Conservation (phyloP, 2,113 vertebrate genomes). For the Beaufortia kweichowensis region DNA sequence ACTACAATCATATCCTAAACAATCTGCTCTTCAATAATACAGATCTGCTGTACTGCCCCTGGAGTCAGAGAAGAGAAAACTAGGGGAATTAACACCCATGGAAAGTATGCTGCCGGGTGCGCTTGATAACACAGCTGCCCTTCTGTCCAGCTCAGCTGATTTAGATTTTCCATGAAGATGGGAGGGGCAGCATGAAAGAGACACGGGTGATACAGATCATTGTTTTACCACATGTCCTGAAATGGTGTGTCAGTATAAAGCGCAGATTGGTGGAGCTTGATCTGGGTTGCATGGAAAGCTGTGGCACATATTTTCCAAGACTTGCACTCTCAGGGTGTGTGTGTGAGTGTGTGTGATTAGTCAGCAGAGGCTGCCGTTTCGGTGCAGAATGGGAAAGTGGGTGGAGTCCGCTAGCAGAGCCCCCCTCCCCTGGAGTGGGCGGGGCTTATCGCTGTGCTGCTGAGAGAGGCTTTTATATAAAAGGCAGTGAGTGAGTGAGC, state of each 20-base stretch:
- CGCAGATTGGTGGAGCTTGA: slow-evolving; percentile 42
- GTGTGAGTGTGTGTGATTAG: slow-evolving; percentile 40
- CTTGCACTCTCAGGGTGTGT: slow-evolving; percentile 35
- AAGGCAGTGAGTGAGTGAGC: slow-evolving; percentile 30
- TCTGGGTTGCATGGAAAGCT: slow-evolving; percentile 37
- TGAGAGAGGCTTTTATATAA: slow-evolving; percentile 43
- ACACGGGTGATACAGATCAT: slow-evolving; percentile 21
- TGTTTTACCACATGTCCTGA: slow-evolving; percentile 42
- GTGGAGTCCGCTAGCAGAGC: slow-evolving; percentile 13
- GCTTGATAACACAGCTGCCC: slow-evolving; percentile 59
- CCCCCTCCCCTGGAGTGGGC: slow-evolving; percentile 40
- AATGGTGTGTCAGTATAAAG: slow-evolving; percentile 37
- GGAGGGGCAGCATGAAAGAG: slow-evolving; percentile 24
- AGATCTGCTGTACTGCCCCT: slow-evolving; percentile 29
- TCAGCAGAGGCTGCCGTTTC: slow-evolving; percentile 49
- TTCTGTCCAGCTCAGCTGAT: slow-evolving; percentile 54
- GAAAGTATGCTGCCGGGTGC: slow-evolving; percentile 56
- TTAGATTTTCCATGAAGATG: slow-evolving; percentile 55
- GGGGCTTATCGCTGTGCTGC: slow-evolving; percentile 30
- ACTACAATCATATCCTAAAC: slow-evolving; percentile 34
- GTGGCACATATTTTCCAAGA: slow-evolving; percentile 54
- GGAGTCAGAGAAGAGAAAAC: slow-evolving; percentile 33
- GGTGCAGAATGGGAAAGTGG: slow-evolving; percentile 24
- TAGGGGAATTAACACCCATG: slow-evolving; percentile 52
- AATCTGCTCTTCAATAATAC: slow-evolving; percentile 26